phyloP scores from a whole-genome alignment of 1,140 invertebrate species.

The Drosophila nikananu region DNA sequence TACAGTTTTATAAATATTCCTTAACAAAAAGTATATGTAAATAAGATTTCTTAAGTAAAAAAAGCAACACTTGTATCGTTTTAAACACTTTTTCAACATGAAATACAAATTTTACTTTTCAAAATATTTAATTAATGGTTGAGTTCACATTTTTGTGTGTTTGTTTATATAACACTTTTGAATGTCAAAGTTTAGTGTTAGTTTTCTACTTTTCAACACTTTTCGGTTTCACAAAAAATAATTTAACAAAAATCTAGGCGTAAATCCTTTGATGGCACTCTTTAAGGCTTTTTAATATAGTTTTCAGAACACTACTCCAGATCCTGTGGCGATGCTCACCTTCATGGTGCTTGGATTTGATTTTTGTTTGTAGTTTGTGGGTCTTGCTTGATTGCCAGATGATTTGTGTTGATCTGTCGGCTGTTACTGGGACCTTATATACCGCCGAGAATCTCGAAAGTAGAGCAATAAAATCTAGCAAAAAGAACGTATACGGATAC shows the following conservation, averaged over 20 bases:
- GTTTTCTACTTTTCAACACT: neutral
- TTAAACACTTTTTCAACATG: neutral
- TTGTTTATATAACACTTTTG: neutral
- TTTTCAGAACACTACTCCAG: neutral
- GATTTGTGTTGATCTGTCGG: slow-evolving; percentile 58
- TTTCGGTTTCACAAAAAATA: neutral
- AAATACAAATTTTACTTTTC: neutral
- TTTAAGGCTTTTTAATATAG: neutral
- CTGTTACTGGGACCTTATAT: slow-evolving; percentile 49
- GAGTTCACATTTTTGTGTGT: neutral
- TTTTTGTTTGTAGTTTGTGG: slow-evolving; percentile 4
- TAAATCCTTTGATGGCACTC: neutral
- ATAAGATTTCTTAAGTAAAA: too few species aligned
- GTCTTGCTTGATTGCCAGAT: slow-evolving; percentile 36
- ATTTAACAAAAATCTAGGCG: neutral
- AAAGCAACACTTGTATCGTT: neutral
- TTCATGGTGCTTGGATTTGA: slow-evolving; percentile 58
- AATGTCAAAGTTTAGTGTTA: neutral
- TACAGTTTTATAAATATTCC: neutral
- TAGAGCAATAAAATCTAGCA: slow-evolving; percentile 66
- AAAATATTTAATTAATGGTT: neutral
- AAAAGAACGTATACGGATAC: slow-evolving; percentile 40
- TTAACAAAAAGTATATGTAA: neutral
- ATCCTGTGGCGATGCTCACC: slow-evolving; percentile 41
- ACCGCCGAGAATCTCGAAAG: slow-evolving; percentile 38